phyloP scores from a whole-genome alignment of 2,113 vertebrate species.

The Patagioenas fasciata region DNA sequence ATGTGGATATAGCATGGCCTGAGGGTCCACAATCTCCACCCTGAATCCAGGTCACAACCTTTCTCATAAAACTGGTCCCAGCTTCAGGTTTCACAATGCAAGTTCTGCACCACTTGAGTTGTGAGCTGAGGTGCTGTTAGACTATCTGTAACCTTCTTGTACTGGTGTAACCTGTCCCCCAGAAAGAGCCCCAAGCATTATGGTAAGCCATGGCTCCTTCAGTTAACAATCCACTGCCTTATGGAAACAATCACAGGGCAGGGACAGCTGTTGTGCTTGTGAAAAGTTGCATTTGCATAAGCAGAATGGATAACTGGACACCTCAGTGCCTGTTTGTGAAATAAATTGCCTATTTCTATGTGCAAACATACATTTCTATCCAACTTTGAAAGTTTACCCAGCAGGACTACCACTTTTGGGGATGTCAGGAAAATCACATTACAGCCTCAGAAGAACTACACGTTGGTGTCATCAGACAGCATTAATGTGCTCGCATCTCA shows the following conservation, averaged over 20 bases:
- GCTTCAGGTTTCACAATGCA: neutral
- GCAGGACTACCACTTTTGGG: neutral
- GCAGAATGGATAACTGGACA: slow-evolving; percentile 24
- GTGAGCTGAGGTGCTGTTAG: fast-evolving
- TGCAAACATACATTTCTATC: slow-evolving; percentile 9
- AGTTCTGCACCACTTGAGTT: neutral
- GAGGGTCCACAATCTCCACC: neutral
- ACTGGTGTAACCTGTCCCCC: neutral
- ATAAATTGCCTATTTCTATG: slow-evolving; percentile 40
- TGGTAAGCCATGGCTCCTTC: neutral
- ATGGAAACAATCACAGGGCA: neutral
- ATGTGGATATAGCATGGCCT: fast-evolving
- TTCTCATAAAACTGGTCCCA: neutral
- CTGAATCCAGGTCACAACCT: neutral
- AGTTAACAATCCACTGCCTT: neutral
- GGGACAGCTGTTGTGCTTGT: slow-evolving; percentile 24
- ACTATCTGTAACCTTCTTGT: neutral
- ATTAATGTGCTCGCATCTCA: fast-evolving
- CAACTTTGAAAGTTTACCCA: slow-evolving; percentile 10
- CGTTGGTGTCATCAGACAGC: neutral
- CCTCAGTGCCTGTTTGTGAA: neutral
- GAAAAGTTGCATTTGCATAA: slow-evolving; percentile 31
- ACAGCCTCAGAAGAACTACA: neutral
- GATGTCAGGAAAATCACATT: neutral
- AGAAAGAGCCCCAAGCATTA: neutral